Evolutionary conservation across 2,113 vertebrate species (phyloP).

Genomic region (Megatriorchis doriae): DNA sequence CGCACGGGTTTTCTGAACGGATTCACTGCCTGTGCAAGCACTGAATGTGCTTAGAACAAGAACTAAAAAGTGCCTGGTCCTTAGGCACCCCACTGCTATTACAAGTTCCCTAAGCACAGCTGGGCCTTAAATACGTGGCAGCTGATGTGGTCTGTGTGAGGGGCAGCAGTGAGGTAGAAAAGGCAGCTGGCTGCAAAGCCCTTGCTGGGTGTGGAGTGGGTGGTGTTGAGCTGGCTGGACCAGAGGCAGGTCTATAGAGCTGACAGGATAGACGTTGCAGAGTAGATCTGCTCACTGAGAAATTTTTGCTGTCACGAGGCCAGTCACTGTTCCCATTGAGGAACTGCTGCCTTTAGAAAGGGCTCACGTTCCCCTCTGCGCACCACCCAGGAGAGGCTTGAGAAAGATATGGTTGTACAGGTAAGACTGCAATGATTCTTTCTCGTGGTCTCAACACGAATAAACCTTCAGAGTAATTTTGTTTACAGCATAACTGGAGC

Average conservation of each 20-base stretch:
- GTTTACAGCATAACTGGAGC: background rate
- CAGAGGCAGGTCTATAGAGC: background rate
- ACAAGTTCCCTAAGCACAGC: background rate
- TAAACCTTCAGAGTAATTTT: background rate
- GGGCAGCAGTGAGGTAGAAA: background rate
- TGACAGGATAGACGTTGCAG: background rate
- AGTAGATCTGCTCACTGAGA: background rate
- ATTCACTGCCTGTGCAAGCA: background rate
- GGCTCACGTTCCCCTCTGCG: rapidly evolving
- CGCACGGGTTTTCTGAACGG: background rate
- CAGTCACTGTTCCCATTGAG: background rate
- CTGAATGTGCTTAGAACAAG: background rate
- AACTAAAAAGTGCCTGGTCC: background rate
- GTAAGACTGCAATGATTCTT: background rate
- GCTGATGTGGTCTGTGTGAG: background rate
- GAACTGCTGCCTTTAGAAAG: background rate
- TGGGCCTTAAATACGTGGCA: background rate
- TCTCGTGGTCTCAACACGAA: background rate
- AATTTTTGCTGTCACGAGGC: background rate
- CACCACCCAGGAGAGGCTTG: background rate
- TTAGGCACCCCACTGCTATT: background rate
- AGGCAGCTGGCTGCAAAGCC: background rate
- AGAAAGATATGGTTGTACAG: background rate
- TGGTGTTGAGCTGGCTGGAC: background rate
- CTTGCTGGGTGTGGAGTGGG: rapidly evolving